phyloP scores from a whole-genome alignment of 2,888 invertebrate species.

The Selenia dentaria region DNA sequence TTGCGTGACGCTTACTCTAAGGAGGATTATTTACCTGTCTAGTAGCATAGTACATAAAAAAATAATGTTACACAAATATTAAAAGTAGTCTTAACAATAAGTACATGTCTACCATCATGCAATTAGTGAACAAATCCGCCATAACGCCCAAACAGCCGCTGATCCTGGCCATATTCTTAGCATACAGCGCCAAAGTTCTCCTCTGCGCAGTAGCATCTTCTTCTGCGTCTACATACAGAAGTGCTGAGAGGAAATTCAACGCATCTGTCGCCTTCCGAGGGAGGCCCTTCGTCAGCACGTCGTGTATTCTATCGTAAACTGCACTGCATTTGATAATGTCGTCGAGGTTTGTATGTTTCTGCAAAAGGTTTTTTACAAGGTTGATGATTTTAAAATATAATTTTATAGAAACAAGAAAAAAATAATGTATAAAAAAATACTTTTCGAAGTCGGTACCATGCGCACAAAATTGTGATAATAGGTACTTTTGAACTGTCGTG shows the following conservation, averaged over 20 bases:
- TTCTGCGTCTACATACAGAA: constrained; percentile 47
- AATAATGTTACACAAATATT: too few relatives aligned
- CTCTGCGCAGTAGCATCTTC: constrained; percentile 37
- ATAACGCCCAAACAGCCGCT: constrained; percentile 67
- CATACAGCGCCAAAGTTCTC: constrained; percentile 45
- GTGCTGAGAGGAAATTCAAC: constrained; percentile 59
- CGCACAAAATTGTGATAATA: too few relatives aligned
- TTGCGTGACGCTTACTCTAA: too few relatives aligned
- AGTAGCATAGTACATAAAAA: too few relatives aligned
- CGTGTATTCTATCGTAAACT: constrained; percentile 56
- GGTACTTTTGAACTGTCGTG: too few relatives aligned
- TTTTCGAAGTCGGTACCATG: too few relatives aligned
- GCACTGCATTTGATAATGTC: constrained; percentile 50
- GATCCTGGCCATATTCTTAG: constrained; percentile 59
- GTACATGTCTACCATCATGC: constrained; percentile 58
- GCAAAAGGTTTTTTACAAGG: too few relatives aligned
- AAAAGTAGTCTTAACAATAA: too few relatives aligned
- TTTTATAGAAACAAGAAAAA: too few relatives aligned
- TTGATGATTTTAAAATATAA: too few relatives aligned
- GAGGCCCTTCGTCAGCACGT: constrained; percentile 47
- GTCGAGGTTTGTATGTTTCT: constrained; percentile 47
- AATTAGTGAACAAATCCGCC: constrained; percentile 54
- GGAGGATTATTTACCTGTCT: too few relatives aligned
- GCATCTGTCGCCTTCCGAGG: constrained; percentile 47
- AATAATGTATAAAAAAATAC: too few relatives aligned